Evolutionary conservation across 2,888 invertebrate genomes (phyloP).

Genomic region (Limenitis camilla): DNA sequence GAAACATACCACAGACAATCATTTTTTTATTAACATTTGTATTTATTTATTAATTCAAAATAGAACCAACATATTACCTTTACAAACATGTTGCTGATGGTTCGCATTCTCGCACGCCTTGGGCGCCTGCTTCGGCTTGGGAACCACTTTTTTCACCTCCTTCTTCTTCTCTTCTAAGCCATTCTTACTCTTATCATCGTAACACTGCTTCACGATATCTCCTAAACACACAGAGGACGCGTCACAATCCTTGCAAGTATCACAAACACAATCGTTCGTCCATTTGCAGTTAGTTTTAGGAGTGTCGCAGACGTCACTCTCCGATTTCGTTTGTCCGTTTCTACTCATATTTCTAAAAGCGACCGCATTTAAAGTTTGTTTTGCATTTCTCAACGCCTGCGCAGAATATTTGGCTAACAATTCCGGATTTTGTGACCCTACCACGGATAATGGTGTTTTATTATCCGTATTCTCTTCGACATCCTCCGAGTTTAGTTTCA

Average conservation of each 20-base stretch:
- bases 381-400: constrained; percentile 55
- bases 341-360: constrained; percentile 54
- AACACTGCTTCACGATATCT: constrained; percentile 48
- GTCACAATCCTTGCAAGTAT: constrained; percentile 45
- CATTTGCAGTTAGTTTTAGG: constrained; percentile 60
- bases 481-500: constrained; percentile 30
- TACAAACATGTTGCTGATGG: constrained; percentile 65
- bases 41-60: neutral
- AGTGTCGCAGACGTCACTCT: constrained; percentile 57
- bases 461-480: constrained; percentile 24
- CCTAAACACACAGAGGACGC: constrained; percentile 36
- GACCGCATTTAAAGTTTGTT: constrained; percentile 57
- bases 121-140: constrained; percentile 39
- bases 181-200: constrained; percentile 31
- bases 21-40: neutral
- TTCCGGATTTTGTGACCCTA: constrained; percentile 47
- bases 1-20: constrained; percentile 6
- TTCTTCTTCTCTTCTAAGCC: constrained; percentile 34
- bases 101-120: constrained; percentile 56
- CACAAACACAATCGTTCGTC: constrained; percentile 58
- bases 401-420: constrained; percentile 59
- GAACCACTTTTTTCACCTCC: constrained; percentile 40
- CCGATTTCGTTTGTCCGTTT: constrained; percentile 54
- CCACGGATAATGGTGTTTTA: constrained; percentile 31
- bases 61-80: constrained; percentile 41